Base-by-base conservation (phyloP, 2,888 invertebrate species). In the Diloba caeruleocephala region DNA sequence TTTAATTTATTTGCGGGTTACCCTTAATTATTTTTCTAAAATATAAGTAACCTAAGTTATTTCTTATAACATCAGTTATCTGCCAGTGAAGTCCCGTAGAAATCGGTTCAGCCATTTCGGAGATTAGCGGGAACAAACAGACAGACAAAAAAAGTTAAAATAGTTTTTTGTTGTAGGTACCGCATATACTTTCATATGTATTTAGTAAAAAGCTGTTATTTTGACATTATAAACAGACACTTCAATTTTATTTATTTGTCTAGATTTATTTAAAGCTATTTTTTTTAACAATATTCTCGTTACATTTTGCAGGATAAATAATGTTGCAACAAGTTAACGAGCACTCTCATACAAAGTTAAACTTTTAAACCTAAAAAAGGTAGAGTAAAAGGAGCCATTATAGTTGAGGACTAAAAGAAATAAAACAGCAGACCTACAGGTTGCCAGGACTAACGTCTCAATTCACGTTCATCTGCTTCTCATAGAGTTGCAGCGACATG, bases 401-500 rank as follows among this genome's bases (percentile, higher is more conserved):
- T 79, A 76, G 78, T 76, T 69, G 67, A 71, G 71, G 66, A 70
- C 52, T 65, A 72, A 72, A 70, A 73, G 76, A 78, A 84, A 82
- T 77, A 82, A 84, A 85, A 85, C 75, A 75, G 67, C 66, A 72
- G 83, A 84, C 81, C 85, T 82, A 82, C 78, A 81, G 81, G 84
- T 85, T 77, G 84, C 69, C 65, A 75, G 38, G 31, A 74, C 73
- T 79, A 82, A 89, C 85, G 82, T 84, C 88, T 88, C 84, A 89
- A 88, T 89, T 79, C 77, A 71, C 79, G 74, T 84, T 78, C 81
- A 79, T 80, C 72, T 61, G 57, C 53, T 60, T 33, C 37, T 34
- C 34, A 23, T 43, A 73, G 74, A 69, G 71, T 7, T 76, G 72
- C 48, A 54, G 19, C 38, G n/a, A 52, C 46, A 33, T 12, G n/a